Conservation (phyloP, 1,140 invertebrate genomes). For the Drosophila ananassae region DNA sequence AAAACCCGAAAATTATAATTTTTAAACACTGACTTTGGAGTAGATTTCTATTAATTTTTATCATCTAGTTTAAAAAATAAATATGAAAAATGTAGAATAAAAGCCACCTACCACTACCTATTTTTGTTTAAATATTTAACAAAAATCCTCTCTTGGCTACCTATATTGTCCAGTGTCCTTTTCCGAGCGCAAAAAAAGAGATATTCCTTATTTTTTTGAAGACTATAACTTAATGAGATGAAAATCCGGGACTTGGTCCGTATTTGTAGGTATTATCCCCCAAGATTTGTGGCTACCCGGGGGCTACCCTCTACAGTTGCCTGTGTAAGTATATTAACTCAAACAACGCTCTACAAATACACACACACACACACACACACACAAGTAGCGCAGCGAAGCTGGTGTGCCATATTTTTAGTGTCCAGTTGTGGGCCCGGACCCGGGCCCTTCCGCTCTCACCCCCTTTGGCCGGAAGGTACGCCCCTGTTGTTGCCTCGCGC, state of each 20-base stretch:
- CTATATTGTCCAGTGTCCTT: not conserved
- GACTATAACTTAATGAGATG: constrained; percentile 1
- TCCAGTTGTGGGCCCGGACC: constrained; percentile 42
- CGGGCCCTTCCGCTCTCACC: not conserved
- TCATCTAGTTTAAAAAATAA: no score
- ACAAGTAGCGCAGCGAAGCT: constrained; percentile 27
- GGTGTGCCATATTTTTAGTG: constrained; percentile 68
- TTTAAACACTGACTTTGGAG: no score
- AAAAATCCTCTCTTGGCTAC: not conserved
- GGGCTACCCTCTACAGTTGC: constrained; percentile 14
- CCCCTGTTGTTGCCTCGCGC: not conserved
- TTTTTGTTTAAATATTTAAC: no score
- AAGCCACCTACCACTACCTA: no score
- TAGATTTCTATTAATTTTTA: no score
- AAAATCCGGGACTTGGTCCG: not conserved
- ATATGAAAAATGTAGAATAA: no score
- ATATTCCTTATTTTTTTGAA: not conserved
- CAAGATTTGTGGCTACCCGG: constrained; percentile 10
- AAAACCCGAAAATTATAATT: no score
- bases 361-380: not conserved
- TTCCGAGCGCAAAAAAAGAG: not conserved
- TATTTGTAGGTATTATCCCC: not conserved
- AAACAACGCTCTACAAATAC: constrained; percentile 19
- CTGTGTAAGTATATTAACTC: constrained; percentile 27
- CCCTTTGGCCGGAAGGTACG: not conserved